Conservation (phyloP, 2,113 vertebrate genomes). For the Irena cyanogastra region DNA sequence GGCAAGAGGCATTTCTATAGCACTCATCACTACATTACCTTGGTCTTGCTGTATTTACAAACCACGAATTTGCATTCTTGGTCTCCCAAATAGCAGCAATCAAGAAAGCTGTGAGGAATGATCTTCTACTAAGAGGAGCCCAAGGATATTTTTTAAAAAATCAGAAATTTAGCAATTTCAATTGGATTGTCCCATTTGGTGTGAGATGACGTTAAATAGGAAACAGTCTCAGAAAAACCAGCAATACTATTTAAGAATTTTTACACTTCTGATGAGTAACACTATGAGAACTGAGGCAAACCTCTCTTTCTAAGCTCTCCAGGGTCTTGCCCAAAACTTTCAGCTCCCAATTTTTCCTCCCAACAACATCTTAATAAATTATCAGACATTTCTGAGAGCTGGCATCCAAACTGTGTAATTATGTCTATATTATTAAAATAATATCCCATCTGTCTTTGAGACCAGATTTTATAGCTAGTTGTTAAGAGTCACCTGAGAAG, state of each 20-base stretch:
- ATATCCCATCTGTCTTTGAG: background rate
- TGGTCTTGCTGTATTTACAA: background rate
- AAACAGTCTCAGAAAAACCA: background rate
- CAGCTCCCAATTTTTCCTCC: background rate
- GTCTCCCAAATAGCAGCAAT: background rate
- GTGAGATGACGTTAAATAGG: background rate
- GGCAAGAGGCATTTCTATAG: background rate
- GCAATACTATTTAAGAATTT: background rate
- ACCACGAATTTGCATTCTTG: background rate
- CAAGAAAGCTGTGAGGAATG: background rate
- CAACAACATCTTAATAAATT: background rate
- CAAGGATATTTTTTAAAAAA: background rate
- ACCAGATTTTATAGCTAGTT: background rate
- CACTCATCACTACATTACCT: background rate
- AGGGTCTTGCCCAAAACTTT: background rate
- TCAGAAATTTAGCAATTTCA: background rate
- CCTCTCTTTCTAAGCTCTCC: background rate
- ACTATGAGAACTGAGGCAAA: background rate
- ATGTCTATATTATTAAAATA: constrained; percentile 22
- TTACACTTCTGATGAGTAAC: background rate
- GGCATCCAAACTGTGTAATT: background rate
- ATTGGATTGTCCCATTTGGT: background rate
- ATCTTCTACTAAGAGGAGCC: background rate
- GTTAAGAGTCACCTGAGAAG: constrained; percentile 1
- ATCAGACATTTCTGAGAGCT: background rate